Percentiles rank a stretch among this genome's conserved stretches.
Conservation (phyloP, 2,113 vertebrate genomes). For the Scartelaos histophorus region DNA sequence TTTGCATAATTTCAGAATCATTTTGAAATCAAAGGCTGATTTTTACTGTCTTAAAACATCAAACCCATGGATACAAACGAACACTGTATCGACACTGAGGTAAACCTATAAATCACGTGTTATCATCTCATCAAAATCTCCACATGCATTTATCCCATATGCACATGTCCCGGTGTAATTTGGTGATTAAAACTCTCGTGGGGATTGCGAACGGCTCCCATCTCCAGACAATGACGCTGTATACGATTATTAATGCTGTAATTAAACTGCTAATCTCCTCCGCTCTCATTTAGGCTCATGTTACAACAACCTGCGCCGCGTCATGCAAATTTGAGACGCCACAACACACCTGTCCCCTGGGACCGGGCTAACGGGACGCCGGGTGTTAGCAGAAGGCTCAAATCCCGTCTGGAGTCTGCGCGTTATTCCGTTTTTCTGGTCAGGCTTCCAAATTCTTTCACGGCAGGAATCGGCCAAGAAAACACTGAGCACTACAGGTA, state of each 20-base stretch:
- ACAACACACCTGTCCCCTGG: constrained; percentile 52
- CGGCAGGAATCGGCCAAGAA: too few relatives aligned
- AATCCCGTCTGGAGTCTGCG: not conserved
- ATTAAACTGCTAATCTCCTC: constrained; percentile 62
- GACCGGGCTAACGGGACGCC: constrained; percentile 20
- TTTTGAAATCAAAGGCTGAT: too few relatives aligned
- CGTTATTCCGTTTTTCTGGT: not conserved
- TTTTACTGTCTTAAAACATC: too few relatives aligned
- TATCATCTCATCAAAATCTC: not conserved
- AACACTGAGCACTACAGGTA: too few relatives aligned
- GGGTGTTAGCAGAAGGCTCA: not conserved
- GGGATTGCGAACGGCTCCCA: not conserved
- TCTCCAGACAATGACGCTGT: not conserved
- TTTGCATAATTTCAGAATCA: too few relatives aligned
- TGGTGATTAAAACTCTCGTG: not conserved
- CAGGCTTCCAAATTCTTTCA: too few relatives aligned
- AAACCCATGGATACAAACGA: not conserved
- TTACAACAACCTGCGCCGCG: constrained; percentile 44
- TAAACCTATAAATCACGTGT: not conserved
- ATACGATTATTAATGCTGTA: constrained; percentile 72
- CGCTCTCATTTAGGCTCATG: constrained; percentile 59
- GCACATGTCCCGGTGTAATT: not conserved
- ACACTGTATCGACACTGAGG: not conserved
- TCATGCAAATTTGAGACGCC: constrained; percentile 47
- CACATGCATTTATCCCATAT: not conserved